A percentile compares a stretch with the other conserved stretches of the same genome.
phyloP scores from a whole-genome alignment of 2,888 invertebrate species.

The Opisthograptis luteolata region DNA sequence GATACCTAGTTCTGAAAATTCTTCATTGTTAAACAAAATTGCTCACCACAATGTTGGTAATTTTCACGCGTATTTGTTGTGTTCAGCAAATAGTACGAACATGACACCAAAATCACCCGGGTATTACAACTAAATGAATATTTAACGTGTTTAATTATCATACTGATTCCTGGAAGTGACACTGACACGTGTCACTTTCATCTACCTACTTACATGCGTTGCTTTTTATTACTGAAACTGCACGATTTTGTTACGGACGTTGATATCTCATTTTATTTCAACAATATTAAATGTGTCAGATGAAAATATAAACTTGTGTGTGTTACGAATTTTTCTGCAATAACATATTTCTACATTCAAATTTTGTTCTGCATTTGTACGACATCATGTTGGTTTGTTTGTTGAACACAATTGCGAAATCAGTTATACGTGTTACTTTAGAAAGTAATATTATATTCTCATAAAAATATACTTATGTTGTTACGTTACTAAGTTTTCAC shows the following conservation, averaged over 20 bases:
- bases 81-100: constrained; percentile 16
- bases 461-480: too few species aligned
- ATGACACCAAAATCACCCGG: constrained; percentile 45
- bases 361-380: too few species aligned
- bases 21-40: constrained; percentile 15
- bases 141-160: constrained; percentile 26
- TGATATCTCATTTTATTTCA: not conserved
- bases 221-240: not conserved
- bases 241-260: not conserved
- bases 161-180: constrained; percentile 38
- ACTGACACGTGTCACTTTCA: constrained; percentile 6
- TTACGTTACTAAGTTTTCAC: too few species aligned
- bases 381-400: too few species aligned
- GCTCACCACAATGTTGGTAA: constrained; percentile 17
- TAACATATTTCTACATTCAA: too few species aligned
- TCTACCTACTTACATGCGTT: too few species aligned
- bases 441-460: too few species aligned
- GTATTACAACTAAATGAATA: constrained; percentile 44
- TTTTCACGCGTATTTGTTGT: constrained; percentile 18
- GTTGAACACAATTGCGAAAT: too few species aligned
- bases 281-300: too few species aligned
- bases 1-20: constrained; percentile 11
- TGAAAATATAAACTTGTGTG: not conserved
- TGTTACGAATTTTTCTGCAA: too few species aligned
- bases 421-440: too few species aligned